Evolutionary conservation across 2,797 vertebrate genomes (phyloP), one percentile per base, ranked within the genome.

Genomic region (Erethizon dorsatum): DNA sequence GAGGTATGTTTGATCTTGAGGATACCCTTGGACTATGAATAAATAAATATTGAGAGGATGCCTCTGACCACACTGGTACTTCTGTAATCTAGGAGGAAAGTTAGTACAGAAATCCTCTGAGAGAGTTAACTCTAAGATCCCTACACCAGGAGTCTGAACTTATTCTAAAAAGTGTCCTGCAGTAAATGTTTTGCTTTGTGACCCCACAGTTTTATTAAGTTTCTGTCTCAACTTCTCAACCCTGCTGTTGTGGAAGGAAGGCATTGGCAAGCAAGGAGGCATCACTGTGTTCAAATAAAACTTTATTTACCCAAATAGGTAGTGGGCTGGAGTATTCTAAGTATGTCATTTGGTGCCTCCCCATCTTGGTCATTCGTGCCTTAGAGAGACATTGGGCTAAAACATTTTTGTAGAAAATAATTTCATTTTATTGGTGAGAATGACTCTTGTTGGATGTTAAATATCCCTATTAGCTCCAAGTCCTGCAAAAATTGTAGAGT

Each of bases 1-100:
- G 80, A 83, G 83, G 56, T 3, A 24, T 88, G 28, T 85, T 92
- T 96, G 95, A 97, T 91, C 84, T 96, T 97, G 93, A 97, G 7
- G 65, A 83, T 90, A 85, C 4, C 86, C 94, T 97, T 93, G 83
- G 8, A 82, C 2, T 78, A 20, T 15, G 59, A 77, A 8, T 47
- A 15, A 57, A n/a, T 84, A 90, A 75, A 54, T 77, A 47, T 9
- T 75, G 37, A 89, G 18, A 88, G 20, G 37, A 85, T 65, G 13
- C 8, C 13, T 14, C 59, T 26, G 31, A 47, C 3, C 50, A 79
- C 5, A 7, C 1, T 26, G 90, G 4, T 50, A 73, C 15, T 15
- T 84, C 14, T 73, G 1, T 57, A 79, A 41, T 65, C 57, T 57
- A 86, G 57, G 52, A 94, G 28, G 15, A 89, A 1, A 75, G 31